phyloP scores from a whole-genome alignment of 2,113 vertebrate species.

The Gymnocephalus cernua region DNA sequence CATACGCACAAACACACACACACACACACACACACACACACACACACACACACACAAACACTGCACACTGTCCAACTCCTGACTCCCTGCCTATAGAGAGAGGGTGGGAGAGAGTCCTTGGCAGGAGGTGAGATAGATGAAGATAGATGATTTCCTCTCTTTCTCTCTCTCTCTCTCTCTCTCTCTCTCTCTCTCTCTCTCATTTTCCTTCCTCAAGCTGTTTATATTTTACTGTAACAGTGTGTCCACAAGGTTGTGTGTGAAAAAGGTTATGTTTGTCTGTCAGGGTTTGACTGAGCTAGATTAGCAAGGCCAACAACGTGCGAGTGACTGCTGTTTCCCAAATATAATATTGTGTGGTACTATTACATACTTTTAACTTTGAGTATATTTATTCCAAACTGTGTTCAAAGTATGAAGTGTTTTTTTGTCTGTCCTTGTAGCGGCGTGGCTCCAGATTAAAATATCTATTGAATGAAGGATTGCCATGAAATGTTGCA shows the following conservation, averaged over 20 bases:
- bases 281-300: not conserved
- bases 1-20: not conserved
- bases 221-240: not conserved
- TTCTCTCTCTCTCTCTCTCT: not conserved
- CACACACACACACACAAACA: not conserved
- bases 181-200: not conserved
- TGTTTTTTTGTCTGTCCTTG: no score
- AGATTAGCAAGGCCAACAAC: not conserved
- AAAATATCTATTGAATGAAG: no score
- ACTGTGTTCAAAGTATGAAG: no score
- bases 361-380: no score
- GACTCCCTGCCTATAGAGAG: not conserved
- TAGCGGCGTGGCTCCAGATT: no score
- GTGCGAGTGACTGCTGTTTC: no score
- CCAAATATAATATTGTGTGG: no score
- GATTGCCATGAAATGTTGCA: no score
- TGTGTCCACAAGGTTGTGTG: not conserved
- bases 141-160: not conserved
- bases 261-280: not conserved
- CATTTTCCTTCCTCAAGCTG: not conserved
- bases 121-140: conserved; percentile 5
- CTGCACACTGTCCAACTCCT: not conserved
- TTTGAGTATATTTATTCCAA: no score
- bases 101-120: conserved; percentile 5
- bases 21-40: not conserved